Evolutionary conservation across 2,113 vertebrate genomes (phyloP).

Genomic region (Anarrhichthys ocellatus): DNA sequence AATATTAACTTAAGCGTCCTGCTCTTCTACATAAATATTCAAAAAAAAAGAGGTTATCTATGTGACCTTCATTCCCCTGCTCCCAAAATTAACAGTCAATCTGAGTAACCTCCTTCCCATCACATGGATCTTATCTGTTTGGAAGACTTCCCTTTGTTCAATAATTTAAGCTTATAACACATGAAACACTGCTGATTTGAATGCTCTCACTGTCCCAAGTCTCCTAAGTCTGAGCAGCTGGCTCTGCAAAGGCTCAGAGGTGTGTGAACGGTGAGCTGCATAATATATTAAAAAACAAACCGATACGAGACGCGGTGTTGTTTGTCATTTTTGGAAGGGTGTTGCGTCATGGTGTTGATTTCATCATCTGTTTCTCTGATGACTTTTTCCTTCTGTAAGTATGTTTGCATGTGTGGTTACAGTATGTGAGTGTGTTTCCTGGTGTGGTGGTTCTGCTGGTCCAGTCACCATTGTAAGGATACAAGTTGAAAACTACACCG

Average conservation of each 20-base stretch:
- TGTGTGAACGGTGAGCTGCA: conserved; percentile 40
- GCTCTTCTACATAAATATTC: conserved; percentile 53
- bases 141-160: conserved; percentile 39
- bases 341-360: conserved; percentile 57
- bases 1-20: conserved; percentile 67
- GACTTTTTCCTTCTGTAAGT: conserved; percentile 45
- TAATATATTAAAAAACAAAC: conserved; percentile 51
- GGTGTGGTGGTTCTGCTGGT: conserved; percentile 70
- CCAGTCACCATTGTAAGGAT: conserved; percentile 40
- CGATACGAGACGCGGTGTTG: conserved; percentile 46
- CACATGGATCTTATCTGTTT: conserved; percentile 50
- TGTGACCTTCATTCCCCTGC: conserved; percentile 55
- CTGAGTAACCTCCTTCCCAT: conserved; percentile 52
- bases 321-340: conserved; percentile 52
- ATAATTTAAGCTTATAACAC: conserved; percentile 68
- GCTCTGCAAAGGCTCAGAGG: conserved; percentile 50
- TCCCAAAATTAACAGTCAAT: conserved; percentile 47
- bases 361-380: conserved; percentile 44
- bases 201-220: conserved; percentile 31
- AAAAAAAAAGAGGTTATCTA: conserved; percentile 51
- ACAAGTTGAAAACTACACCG: conserved; percentile 58
- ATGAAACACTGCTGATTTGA: conserved; percentile 66
- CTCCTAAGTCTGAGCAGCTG: conserved; percentile 54
- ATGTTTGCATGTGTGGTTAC: conserved; percentile 71
- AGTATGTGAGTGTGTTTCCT: conserved; percentile 66